These are phyloP conservation scores for Varecia variegata DNA, from an alignment of 2,797 vertebrate species.

Conservation along the genomic window DNA sequence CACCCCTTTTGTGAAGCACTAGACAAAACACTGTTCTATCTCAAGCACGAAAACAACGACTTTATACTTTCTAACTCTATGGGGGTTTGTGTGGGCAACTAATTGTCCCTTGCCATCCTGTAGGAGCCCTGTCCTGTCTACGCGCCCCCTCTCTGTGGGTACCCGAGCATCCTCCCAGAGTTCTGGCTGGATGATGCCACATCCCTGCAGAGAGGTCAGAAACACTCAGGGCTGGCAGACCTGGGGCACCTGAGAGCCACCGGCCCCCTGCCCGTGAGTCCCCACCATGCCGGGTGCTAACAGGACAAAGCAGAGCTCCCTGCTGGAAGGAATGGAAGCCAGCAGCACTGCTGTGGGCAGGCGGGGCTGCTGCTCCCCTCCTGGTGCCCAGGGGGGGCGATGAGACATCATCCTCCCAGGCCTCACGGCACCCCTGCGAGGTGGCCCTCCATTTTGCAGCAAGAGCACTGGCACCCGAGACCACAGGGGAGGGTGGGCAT, in stretches of 20 bases:
- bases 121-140: neutral
- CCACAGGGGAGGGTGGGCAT: neutral
- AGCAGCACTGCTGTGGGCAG: neutral
- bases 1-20: neutral
- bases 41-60: neutral
- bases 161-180: neutral
- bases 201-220: neutral
- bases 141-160: neutral
- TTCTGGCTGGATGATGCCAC: neutral
- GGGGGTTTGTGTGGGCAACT: neutral
- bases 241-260: neutral
- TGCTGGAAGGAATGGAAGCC: neutral
- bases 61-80: conserved; percentile 19
- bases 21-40: conserved; percentile 28
- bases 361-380: neutral
- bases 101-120: neutral
- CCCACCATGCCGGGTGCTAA: neutral
- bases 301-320: neutral
- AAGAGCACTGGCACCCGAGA: conserved; percentile 18
- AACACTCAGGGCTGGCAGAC: neutral
- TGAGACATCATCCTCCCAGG: neutral
- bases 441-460: conserved; percentile 35
- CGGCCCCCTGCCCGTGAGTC: neutral
- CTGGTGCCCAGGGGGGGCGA: neutral
- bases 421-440: conserved; percentile 14